These are phyloP conservation scores for Helarctos malayanus DNA, from an alignment of 2,797 vertebrate species.

Conservation along the genomic window DNA sequence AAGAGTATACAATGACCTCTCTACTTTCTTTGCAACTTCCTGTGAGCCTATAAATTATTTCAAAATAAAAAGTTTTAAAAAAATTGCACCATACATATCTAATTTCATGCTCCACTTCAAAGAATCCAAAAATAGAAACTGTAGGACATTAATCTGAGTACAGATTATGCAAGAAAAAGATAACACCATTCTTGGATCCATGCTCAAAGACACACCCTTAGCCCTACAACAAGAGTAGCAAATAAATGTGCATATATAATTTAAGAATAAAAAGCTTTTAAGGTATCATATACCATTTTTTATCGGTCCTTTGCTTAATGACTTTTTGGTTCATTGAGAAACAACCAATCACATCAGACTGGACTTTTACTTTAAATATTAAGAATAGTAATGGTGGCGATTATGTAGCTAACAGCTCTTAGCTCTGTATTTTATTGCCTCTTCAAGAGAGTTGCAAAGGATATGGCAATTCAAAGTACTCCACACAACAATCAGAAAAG, in stretches of 20 bases:
- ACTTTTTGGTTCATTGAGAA: slow-evolving; percentile 38
- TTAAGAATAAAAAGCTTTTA: slow-evolving; percentile 60
- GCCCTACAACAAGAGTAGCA: background rate
- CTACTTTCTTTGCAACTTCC: slow-evolving; percentile 50
- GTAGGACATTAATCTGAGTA: slow-evolving; percentile 56
- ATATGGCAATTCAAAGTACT: background rate
- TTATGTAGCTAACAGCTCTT: background rate
- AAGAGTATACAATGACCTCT: background rate
- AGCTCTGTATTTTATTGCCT: background rate
- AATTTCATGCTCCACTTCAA: slow-evolving; percentile 76
- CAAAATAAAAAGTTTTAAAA: slow-evolving; percentile 69
- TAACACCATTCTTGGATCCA: slow-evolving; percentile 38
- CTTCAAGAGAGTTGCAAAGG: background rate
- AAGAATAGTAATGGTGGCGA: background rate
- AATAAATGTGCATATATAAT: background rate
- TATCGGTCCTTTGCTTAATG: background rate
- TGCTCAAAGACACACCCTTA: background rate
- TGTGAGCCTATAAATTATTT: slow-evolving; percentile 62
- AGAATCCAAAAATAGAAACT: slow-evolving; percentile 76
- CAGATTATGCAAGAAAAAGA: slow-evolving; percentile 60
- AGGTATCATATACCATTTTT: background rate
- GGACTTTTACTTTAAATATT: background rate
- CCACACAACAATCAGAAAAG: background rate
- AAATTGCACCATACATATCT: slow-evolving; percentile 68
- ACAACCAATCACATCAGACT: background rate